Percentiles rank a stretch among this genome's conserved stretches.
Evolutionary conservation across 92 coral and sea anemone genomes (phyloP).

Genomic region (Siderastrea radians): DNA sequence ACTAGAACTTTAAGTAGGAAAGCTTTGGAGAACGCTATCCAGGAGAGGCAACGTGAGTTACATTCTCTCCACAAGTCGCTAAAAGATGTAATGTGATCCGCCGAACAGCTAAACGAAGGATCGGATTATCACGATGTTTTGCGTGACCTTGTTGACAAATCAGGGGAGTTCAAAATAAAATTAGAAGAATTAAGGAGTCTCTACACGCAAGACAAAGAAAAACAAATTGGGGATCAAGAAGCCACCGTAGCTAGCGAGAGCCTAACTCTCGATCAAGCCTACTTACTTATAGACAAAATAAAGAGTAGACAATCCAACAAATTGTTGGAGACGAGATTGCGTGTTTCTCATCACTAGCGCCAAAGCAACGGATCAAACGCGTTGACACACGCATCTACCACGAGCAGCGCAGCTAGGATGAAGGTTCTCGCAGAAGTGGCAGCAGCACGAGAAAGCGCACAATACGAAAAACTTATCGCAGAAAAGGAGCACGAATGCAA

Average conservation of each 20-base stretch:
- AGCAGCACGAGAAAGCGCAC: conserved; percentile 67
- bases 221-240: not conserved
- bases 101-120: conserved; percentile 31
- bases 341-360: not conserved
- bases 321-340: not conserved
- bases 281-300: not conserved
- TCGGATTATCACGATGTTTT: conserved; percentile 28
- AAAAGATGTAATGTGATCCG: conserved; percentile 34
- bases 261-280: conserved; percentile 13
- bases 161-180: conserved; percentile 23
- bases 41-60: conserved; percentile 37
- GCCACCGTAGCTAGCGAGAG: not conserved
- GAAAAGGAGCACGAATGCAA: conserved; percentile 61
- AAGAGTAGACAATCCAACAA: conserved; percentile 2
- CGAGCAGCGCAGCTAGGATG: conserved; percentile 38
- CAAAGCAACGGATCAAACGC: not conserved
- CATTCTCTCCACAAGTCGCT: conserved; percentile 3
- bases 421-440: conserved; percentile 64
- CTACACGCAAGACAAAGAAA: conserved; percentile 1
- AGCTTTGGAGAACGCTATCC: conserved; percentile 32
- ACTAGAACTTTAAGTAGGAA: conserved; percentile 31
- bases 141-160: conserved; percentile 29
- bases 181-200: conserved; percentile 2
- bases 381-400: not conserved
- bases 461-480: conserved; percentile 59